A percentile compares a stretch with the other conserved stretches of the same genome.
Conservation (phyloP, 2,888 invertebrate genomes). For the Thymelicus acteon region DNA sequence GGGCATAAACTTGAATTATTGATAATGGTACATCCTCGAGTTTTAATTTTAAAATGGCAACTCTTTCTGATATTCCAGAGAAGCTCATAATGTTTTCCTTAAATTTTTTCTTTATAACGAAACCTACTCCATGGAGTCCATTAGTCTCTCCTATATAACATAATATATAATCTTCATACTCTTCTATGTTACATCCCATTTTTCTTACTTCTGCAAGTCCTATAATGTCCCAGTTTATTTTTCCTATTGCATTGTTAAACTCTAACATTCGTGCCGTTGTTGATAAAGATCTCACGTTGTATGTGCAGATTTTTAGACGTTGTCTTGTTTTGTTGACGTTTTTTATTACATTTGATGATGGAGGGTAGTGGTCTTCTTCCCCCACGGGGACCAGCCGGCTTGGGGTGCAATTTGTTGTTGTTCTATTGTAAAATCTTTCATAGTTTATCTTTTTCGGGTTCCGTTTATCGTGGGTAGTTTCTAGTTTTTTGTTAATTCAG, state of each 20-base stretch:
- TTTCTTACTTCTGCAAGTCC: conserved; percentile 37
- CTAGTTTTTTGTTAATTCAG: too few species aligned
- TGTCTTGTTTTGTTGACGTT: too few species aligned
- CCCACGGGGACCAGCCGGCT: too few species aligned
- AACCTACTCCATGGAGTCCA: conserved; percentile 25
- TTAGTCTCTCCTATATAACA: conserved; percentile 30
- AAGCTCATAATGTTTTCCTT: conserved; percentile 5
- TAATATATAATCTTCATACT: conserved; percentile 28
- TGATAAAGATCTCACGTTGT: conserved; percentile 45
- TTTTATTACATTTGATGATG: too few species aligned
- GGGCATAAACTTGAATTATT: conserved; percentile 24
- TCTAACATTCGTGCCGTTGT: conserved; percentile 41
- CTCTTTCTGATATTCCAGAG: conserved; percentile 9
- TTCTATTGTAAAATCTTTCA: too few species aligned
- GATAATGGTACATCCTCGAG: not conserved
- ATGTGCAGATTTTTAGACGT: conserved; percentile 18
- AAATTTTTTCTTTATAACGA: conserved; percentile 15
- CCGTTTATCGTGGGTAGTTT: too few species aligned
- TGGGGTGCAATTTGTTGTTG: too few species aligned
- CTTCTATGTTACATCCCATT: conserved; percentile 27
- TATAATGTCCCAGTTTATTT: conserved; percentile 35
- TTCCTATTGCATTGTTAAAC: conserved; percentile 36
- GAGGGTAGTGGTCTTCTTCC: too few species aligned
- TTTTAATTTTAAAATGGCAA: conserved; percentile 10
- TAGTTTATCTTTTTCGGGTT: too few species aligned